A percentile compares a stretch with the other conserved stretches of the same genome.
Evolutionary conservation across 2,113 vertebrate species (phyloP).

Genomic region (Chaetura pelagica): DNA sequence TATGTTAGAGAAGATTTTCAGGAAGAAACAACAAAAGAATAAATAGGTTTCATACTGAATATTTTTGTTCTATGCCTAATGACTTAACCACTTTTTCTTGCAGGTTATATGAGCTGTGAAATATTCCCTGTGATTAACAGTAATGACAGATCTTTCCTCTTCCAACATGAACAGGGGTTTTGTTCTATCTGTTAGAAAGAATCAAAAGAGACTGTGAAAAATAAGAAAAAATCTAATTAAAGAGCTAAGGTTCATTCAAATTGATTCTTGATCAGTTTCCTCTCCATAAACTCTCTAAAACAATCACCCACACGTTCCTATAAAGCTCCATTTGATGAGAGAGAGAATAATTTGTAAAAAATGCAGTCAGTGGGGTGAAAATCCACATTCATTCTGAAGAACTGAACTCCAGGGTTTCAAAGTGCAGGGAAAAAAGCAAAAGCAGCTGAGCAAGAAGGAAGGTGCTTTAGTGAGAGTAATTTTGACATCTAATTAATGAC

Average conservation of each 20-base stretch:
- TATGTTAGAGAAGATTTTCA: neutral
- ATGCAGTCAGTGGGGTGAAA: neutral
- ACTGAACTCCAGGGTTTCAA: neutral
- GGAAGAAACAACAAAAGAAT: neutral
- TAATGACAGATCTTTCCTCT: neutral
- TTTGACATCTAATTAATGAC: neutral
- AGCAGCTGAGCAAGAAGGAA: neutral
- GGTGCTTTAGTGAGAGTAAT: neutral
- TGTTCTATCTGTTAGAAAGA: neutral
- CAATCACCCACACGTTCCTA: neutral
- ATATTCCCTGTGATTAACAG: neutral
- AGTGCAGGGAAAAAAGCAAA: neutral
- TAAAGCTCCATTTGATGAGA: neutral
- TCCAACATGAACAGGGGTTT: neutral
- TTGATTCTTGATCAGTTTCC: conserved; percentile 31
- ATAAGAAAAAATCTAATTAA: neutral
- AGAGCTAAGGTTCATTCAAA: neutral
- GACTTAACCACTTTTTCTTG: neutral
- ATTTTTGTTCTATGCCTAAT: neutral
- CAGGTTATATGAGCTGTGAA: neutral
- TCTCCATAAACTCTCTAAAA: conserved; percentile 30
- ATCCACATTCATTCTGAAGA: neutral
- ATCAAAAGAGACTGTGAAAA: neutral
- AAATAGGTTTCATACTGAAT: neutral
- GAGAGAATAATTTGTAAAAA: neutral